Percentiles rank a stretch among this genome's conserved stretches.
phyloP scores from a whole-genome alignment of 1,140 invertebrate genomes.

The Plectus sambesii region DNA sequence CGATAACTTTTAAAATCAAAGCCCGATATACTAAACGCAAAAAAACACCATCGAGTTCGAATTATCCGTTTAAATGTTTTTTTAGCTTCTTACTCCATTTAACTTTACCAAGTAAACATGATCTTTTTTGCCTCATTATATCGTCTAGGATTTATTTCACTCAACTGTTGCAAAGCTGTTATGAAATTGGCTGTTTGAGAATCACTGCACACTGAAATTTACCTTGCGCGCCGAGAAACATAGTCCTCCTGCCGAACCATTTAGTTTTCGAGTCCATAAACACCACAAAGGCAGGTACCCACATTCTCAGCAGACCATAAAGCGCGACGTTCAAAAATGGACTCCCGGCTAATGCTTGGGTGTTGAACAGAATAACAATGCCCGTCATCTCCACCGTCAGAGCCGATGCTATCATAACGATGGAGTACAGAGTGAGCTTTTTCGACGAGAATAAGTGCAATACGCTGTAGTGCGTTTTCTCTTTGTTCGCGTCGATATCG shows the following conservation, averaged over 20 bases:
- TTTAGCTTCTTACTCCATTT: too few relatives aligned
- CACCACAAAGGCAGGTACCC: conserved; percentile 29
- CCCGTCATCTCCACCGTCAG: conserved; percentile 30
- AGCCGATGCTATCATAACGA: conserved; percentile 31
- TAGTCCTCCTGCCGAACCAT: conserved; percentile 22
- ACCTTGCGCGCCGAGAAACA: conserved; percentile 31
- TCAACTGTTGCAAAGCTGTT: too few relatives aligned
- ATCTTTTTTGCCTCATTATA: too few relatives aligned
- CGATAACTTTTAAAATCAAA: too few relatives aligned
- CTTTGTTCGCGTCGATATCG: conserved; percentile 8
- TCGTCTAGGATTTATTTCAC: too few relatives aligned
- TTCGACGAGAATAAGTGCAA: conserved; percentile 26
- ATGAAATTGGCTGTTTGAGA: too few relatives aligned
- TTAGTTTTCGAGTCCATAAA: conserved; percentile 23
- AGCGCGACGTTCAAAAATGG: conserved; percentile 30
- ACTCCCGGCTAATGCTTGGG: conserved; percentile 29
- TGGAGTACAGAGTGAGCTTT: conserved; percentile 22
- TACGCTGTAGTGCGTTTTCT: conserved; percentile 26
- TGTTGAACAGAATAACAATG: conserved; percentile 30
- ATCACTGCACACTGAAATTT: too few relatives aligned
- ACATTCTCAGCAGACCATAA: conserved; percentile 25
- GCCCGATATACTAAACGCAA: too few relatives aligned
- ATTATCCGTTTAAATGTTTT: too few relatives aligned
- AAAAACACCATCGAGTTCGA: too few relatives aligned
- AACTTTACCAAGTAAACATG: too few relatives aligned